These are phyloP conservation scores for Apis cerana DNA, from an alignment of 1,140 invertebrate species.

Conservation along the genomic window DNA sequence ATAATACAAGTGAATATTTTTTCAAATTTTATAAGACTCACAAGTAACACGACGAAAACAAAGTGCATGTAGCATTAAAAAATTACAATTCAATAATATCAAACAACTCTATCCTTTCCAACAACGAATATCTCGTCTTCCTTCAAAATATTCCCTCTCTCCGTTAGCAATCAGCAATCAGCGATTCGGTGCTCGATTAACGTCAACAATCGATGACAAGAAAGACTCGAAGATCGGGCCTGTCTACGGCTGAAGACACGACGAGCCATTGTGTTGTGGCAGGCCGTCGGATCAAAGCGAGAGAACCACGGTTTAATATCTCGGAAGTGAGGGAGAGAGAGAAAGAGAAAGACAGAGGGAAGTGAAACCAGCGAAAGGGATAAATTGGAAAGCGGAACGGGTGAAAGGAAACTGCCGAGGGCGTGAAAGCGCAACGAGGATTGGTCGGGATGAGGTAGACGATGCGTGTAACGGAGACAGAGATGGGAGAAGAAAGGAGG, in stretches of 20 bases:
- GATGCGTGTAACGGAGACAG: conserved; percentile 11
- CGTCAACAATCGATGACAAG: conserved; percentile 15
- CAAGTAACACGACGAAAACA: no score
- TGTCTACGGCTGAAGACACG: background rate
- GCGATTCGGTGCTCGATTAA: conserved; percentile 5
- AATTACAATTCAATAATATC: no score
- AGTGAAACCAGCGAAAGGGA: conserved; percentile 39
- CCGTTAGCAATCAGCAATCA: conserved; percentile 19
- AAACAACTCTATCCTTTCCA: no score
- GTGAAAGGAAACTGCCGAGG: conserved; percentile 19
- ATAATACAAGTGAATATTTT: no score
- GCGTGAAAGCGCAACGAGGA: conserved; percentile 29
- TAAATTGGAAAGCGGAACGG: conserved; percentile 55
- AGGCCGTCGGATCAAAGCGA: conserved; percentile 37
- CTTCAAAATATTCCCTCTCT: background rate
- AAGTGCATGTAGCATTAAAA: no score
- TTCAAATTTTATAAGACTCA: no score
- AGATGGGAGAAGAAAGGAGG: no score
- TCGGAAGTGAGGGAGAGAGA: conserved; percentile 25
- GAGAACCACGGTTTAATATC: conserved; percentile 43
- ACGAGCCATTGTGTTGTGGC: conserved; percentile 25
- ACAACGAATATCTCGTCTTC: background rate
- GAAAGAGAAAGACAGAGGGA: conserved; percentile 18
- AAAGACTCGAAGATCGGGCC: background rate
- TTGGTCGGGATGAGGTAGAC: background rate